Evolutionary conservation across 2,888 invertebrate species (phyloP).

Genomic region (Diloba caeruleocephala): DNA sequence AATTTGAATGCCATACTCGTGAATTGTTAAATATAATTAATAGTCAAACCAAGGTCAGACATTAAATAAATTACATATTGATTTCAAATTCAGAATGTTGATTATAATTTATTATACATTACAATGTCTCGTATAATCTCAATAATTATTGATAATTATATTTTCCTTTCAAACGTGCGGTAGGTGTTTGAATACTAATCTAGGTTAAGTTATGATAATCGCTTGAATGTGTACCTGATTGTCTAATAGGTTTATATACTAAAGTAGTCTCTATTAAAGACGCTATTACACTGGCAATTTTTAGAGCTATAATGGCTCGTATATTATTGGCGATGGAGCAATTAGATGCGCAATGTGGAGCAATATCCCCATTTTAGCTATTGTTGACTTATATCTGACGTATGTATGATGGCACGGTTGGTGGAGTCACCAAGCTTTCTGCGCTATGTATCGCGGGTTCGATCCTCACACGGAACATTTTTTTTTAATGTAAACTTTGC

Average conservation of each 20-base stretch:
- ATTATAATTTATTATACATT: constrained; percentile 62
- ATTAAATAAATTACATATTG: constrained; percentile 74
- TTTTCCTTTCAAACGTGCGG: constrained; percentile 44
- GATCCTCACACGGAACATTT: no score
- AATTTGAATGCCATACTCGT: constrained; percentile 76
- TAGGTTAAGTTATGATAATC: constrained; percentile 49
- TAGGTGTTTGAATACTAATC: constrained; percentile 49
- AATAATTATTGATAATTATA: constrained; percentile 51
- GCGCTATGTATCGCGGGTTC: no score
- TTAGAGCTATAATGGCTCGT: no score
- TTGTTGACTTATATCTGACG: no score
- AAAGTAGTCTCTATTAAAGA: no score
- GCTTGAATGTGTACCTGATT: constrained; percentile 41
- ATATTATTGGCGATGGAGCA: no score
- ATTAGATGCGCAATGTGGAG: no score
- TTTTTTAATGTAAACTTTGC: no score
- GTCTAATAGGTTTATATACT: constrained; percentile 30
- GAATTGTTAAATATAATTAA: constrained; percentile 77
- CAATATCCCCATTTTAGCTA: no score
- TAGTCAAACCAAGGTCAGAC: constrained; percentile 65
- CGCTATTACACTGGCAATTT: no score
- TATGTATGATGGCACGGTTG: no score
- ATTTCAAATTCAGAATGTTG: constrained; percentile 63
- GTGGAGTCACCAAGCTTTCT: no score
- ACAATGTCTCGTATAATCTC: constrained; percentile 43